Evolutionary conservation across 2,888 invertebrate species (phyloP).

Genomic region (Hydroisotoma schaefferi): DNA sequence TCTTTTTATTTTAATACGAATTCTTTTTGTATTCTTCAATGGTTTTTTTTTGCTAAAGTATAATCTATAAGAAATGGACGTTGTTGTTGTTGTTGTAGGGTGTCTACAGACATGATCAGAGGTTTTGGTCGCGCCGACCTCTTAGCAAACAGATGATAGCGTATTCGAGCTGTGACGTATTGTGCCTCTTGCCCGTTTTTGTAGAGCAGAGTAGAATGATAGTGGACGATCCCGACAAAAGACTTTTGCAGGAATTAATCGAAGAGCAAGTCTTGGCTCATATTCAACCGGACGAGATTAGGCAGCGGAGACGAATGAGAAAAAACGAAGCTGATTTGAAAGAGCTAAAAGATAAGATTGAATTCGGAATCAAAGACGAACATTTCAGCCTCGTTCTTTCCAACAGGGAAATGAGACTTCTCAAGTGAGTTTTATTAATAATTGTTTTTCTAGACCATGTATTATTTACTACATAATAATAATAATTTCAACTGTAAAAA

Average conservation of each 20-base stretch:
- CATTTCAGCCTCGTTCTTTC: conserved; percentile 73
- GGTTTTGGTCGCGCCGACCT: conserved; percentile 78
- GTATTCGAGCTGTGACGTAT: conserved; percentile 76
- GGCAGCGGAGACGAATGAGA: conserved; percentile 79
- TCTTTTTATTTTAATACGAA: no score
- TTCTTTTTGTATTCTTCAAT: no score
- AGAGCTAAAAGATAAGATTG: conserved; percentile 75
- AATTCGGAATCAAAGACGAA: conserved; percentile 53
- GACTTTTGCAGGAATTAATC: conserved; percentile 75
- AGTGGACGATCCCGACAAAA: conserved; percentile 65
- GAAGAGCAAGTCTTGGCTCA: conserved; percentile 81
- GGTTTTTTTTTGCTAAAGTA: conserved; percentile 5
- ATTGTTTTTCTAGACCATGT: neutral
- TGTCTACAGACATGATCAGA: conserved; percentile 64
- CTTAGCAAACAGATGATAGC: conserved; percentile 85
- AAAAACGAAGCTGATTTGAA: conserved; percentile 87
- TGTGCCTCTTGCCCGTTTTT: conserved; percentile 60
- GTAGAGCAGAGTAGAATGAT: neutral
- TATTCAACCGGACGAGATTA: conserved; percentile 79
- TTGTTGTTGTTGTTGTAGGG: conserved; percentile 60
- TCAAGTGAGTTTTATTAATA: conserved; percentile 57
- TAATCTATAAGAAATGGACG: neutral
- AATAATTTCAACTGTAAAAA: no score
- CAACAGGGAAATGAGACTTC: conserved; percentile 82
- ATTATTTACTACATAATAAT: conserved; percentile 13